Evolutionary conservation across 2,113 vertebrate genomes (phyloP).

Genomic region (Nerophis lumbriciformis): DNA sequence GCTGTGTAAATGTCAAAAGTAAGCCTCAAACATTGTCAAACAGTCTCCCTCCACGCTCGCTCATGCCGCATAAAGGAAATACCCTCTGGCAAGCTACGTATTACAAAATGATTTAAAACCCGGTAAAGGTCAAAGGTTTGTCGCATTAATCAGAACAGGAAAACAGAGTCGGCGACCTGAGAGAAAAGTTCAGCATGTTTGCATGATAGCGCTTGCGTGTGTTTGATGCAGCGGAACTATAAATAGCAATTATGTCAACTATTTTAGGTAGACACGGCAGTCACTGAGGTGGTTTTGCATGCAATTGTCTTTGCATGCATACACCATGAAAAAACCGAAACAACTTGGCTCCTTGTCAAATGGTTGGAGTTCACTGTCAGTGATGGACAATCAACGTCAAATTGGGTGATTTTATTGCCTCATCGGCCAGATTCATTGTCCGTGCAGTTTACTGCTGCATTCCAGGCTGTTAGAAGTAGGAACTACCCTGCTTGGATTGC

Average conservation of each 20-base stretch:
- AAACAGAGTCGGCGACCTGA: neutral
- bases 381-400: neutral
- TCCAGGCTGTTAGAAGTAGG: neutral
- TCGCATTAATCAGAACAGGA: neutral
- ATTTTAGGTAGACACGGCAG: slow-evolving; percentile 6
- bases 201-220: neutral
- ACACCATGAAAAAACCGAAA: slow-evolving; percentile 8
- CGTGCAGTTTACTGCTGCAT: neutral
- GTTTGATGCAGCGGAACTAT: neutral
- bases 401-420: too few species aligned
- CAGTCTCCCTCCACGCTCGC: neutral
- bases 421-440: neutral
- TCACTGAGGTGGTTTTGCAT: slow-evolving; percentile 3
- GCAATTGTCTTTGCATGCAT: neutral
- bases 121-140: neutral
- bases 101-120: neutral
- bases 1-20: neutral
- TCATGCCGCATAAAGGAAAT: neutral
- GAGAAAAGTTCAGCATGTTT: neutral
- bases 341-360: neutral
- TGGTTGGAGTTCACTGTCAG: neutral
- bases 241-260: slow-evolving; percentile 17
- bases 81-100: neutral
- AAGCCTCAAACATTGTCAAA: neutral
- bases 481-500: too few species aligned